Base-by-base conservation (phyloP, 2,797 vertebrate species). In the Vireo griseus region DNA sequence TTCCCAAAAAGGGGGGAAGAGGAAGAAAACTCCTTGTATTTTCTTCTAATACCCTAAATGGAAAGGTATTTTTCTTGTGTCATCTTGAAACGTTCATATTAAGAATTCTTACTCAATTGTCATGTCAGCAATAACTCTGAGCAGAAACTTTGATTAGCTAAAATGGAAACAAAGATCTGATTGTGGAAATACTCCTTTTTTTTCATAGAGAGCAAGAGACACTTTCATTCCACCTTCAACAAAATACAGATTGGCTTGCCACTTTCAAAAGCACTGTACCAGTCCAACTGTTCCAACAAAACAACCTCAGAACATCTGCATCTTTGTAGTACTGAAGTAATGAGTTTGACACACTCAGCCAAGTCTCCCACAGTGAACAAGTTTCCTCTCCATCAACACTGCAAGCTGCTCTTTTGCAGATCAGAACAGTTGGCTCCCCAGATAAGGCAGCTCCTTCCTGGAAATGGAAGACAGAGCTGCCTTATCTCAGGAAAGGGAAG, bases 401-500 rank as follows among this genome's bases (percentile, higher is more conserved):
- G 73, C 92, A 93, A 89, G 88, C 74, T 92, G 77, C 54, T 39
- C 11, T 40, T 92, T 40, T 76, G 57, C 65, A 63, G 52, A 73
- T 81, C 55, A 65, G 39, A 91, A 65, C 63, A 83, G 82, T 33
- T 88, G 84, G 68, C 33, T 95, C 35, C 69, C 62, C 54, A 85
- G 90, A 94, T 72, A 91, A 96, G 57, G 62, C 21, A 86, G 73
- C 39, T 79, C 72, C 71, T 95, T 92, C 95, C 90, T 91, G 82
- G 71, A 95, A 96, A 90, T 10, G 58, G 66, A 86, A 92, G 66
- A 45, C 28, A 92, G 91, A 87, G 63, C 51, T 86, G 85, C 77
- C 61, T 96, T 95, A 90, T 92, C 94, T 88, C 82, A 79, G 88
- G 44, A 86, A 90, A 86, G 19, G 35, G 52, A 92, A 76, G 24